Evolutionary conservation across 2,888 invertebrate species (phyloP).

Genomic region (Cryptops parisi): DNA sequence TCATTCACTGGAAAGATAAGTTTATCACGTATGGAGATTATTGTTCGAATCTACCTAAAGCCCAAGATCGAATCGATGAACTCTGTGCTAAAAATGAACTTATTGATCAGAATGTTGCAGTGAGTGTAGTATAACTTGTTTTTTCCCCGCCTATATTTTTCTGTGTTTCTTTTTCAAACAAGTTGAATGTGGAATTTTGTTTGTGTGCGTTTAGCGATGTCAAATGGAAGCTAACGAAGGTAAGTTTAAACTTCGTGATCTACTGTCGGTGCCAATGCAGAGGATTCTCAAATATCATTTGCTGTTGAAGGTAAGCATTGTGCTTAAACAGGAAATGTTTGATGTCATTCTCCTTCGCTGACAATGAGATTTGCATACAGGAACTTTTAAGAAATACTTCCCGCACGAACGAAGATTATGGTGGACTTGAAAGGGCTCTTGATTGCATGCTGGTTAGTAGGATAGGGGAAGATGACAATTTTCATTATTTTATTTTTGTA

Average conservation of each 20-base stretch:
- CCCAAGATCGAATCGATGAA: constrained; percentile 72
- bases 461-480: background rate
- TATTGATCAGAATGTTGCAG: constrained; percentile 51
- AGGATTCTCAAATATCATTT: constrained; percentile 94
- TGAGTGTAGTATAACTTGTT: constrained; percentile 31
- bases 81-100: constrained; percentile 49
- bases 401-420: constrained; percentile 61
- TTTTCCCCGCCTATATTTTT: background rate
- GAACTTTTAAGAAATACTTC: constrained; percentile 37
- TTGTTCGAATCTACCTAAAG: constrained; percentile 80
- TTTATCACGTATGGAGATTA: constrained; percentile 91
- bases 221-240: constrained; percentile 89
- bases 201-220: constrained; percentile 60
- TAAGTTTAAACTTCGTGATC: constrained; percentile 84
- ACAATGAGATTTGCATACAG: constrained; percentile 25
- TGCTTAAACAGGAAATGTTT: background rate
- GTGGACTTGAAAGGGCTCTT: constrained; percentile 66
- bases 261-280: constrained; percentile 96
- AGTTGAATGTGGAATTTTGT: background rate
- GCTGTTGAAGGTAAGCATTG: constrained; percentile 51
- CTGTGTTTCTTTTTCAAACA: constrained; percentile 8
- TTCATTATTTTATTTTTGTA: no score
- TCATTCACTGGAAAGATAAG: constrained; percentile 76
- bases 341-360: background rate
- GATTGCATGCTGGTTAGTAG: constrained; percentile 65